Evolutionary conservation across 2,113 vertebrate genomes (phyloP).

Genomic region (Capreolus pygargus): DNA sequence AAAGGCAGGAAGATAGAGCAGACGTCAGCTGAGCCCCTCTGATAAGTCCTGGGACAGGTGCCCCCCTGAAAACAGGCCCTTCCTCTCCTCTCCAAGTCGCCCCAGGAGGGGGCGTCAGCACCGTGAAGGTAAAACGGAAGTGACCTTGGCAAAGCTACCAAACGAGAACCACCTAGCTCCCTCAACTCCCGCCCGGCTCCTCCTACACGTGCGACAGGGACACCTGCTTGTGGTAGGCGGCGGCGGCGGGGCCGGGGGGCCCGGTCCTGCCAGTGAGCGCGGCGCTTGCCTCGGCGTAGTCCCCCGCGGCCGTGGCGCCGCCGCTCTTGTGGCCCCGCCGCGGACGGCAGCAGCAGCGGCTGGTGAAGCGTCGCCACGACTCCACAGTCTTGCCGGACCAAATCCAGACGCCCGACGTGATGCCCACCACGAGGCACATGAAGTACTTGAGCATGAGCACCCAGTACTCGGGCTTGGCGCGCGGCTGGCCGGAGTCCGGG

Average conservation of each 20-base stretch:
- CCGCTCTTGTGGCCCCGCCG: constrained; percentile 82
- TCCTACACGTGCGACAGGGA: constrained; percentile 87
- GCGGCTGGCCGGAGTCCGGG: constrained; percentile 81
- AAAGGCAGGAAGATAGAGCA: constrained; percentile 51
- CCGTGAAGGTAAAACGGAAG: constrained; percentile 60
- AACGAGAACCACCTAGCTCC: not conserved
- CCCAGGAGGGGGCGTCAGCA: constrained; percentile 54
- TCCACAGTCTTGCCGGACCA: constrained; percentile 97
- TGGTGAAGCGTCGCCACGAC: constrained; percentile 91
- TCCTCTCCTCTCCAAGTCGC: not conserved
- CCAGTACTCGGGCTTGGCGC: constrained; percentile 90
- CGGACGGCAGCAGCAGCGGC: constrained; percentile 83
- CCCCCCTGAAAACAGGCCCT: not conserved
- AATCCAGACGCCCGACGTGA: constrained; percentile 98
- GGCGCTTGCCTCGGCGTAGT: constrained; percentile 86
- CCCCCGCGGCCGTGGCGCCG: constrained; percentile 84
- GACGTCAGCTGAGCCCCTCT: constrained; percentile 23
- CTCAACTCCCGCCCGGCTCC: not conserved
- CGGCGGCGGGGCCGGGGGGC: constrained; percentile 77
- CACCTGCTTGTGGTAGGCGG: constrained; percentile 93
- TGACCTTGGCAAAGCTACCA: constrained; percentile 57
- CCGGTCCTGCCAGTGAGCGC: constrained; percentile 87
- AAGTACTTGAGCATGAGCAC: constrained; percentile 99
- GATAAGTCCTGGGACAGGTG: not conserved
- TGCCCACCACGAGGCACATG: constrained; percentile 97